Evolutionary conservation across 2,797 vertebrate genomes (phyloP).

Genomic region (Rhabdophis nuchalis): DNA sequence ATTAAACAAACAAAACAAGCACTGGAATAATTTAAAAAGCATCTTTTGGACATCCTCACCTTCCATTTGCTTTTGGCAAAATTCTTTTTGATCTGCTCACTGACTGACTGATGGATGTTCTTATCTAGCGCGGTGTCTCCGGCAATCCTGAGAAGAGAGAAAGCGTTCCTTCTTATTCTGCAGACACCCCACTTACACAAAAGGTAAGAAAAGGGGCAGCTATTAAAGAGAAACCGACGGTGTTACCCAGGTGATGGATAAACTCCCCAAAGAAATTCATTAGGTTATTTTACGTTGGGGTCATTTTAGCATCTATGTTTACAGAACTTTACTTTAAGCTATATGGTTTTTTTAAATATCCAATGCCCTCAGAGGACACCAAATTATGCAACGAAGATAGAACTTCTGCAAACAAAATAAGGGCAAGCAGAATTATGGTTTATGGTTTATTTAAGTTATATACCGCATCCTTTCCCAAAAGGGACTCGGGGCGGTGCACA

Average conservation of each 20-base stretch:
- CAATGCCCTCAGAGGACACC: background rate
- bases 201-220: background rate
- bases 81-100: slow-evolving; percentile 96
- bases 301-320: background rate
- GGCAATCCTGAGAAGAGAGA: slow-evolving; percentile 79
- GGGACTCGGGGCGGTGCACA: no score
- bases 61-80: slow-evolving; percentile 99
- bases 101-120: slow-evolving; percentile 98
- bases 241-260: background rate
- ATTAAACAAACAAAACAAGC: background rate
- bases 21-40: background rate
- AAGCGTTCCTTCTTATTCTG: rapidly evolving
- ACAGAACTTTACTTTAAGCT: background rate
- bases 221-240: background rate
- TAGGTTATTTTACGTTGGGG: background rate
- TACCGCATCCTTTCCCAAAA: no score
- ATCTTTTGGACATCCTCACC: slow-evolving; percentile 66
- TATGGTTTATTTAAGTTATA: no score
- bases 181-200: background rate
- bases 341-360: background rate
- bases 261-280: background rate
- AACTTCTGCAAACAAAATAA: background rate
- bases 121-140: slow-evolving; percentile 94
- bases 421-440: background rate
- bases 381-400: background rate